A percentile compares a stretch with the other conserved stretches of the same genome.
These are phyloP conservation scores for Hystrix cristata DNA, from an alignment of 2,113 vertebrate species.

Conservation along the genomic window DNA sequence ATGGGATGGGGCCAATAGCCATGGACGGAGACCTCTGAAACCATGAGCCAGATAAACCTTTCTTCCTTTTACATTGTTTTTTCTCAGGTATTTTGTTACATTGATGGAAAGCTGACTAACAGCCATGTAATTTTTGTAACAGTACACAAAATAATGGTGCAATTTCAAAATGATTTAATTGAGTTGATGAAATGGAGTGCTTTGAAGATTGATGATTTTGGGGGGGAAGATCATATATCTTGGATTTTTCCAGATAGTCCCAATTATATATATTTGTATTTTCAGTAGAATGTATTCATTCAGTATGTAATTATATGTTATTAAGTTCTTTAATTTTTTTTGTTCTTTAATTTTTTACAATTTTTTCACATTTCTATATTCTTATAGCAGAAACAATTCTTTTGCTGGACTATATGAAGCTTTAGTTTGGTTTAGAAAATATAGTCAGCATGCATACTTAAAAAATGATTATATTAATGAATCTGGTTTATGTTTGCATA, in stretches of 20 bases:
- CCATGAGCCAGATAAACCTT: neutral
- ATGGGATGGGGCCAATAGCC: neutral
- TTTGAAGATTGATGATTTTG: neutral
- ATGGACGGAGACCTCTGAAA: neutral
- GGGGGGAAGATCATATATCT: constrained; percentile 26
- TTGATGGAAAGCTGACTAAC: neutral
- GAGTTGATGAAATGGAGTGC: neutral
- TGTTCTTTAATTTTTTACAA: neutral
- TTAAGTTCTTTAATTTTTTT: neutral
- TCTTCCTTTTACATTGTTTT: neutral
- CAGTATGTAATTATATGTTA: constrained; percentile 23
- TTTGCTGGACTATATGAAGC: neutral
- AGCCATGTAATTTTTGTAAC: neutral
- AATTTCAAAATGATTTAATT: neutral
- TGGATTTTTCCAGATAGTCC: constrained; percentile 31
- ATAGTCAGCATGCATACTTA: neutral
- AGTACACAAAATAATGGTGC: neutral
- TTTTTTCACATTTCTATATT: neutral
- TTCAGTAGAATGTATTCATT: neutral
- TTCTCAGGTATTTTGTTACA: neutral
- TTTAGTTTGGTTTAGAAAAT: constrained; percentile 52
- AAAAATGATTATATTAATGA: neutral
- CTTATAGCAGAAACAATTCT: neutral
- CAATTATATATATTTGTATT: constrained; percentile 1
- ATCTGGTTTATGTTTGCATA: constrained; percentile 10